Conservation (phyloP, 2,113 vertebrate species). For the Amphiprion percula region DNA sequence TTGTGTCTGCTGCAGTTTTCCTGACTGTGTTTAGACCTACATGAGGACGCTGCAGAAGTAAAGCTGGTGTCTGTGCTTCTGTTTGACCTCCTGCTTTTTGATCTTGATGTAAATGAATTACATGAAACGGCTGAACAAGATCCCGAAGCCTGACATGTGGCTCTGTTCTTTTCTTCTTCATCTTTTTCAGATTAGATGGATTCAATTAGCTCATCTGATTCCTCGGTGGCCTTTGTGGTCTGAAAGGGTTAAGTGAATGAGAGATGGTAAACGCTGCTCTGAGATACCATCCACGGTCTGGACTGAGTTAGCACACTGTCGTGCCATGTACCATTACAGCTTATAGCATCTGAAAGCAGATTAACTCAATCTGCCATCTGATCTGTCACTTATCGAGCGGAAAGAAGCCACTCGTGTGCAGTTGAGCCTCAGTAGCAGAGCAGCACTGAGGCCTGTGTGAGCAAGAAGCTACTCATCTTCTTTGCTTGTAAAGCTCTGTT, state of each 20-base stretch:
- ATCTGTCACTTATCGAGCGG: slow-evolving; percentile 39
- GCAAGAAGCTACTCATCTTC: slow-evolving; percentile 51
- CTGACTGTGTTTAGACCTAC: slow-evolving; percentile 25
- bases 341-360: slow-evolving; percentile 55
- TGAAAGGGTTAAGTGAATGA: slow-evolving; percentile 70
- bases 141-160: slow-evolving; percentile 63
- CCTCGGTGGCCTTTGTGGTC: slow-evolving; percentile 62
- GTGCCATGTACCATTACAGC: slow-evolving; percentile 31
- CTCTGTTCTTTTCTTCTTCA: slow-evolving; percentile 36
- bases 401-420: slow-evolving; percentile 26
- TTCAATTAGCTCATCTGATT: slow-evolving; percentile 70
- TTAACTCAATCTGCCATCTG: slow-evolving; percentile 56
- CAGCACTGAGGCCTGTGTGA: neutral
- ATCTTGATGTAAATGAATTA: slow-evolving; percentile 75
- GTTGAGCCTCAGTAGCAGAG: slow-evolving; percentile 30
- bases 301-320: slow-evolving; percentile 61
- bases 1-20: slow-evolving; percentile 5
- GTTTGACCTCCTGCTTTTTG: slow-evolving; percentile 62
- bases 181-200: slow-evolving; percentile 57
- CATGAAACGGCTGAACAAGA: slow-evolving; percentile 51
- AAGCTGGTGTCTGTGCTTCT: slow-evolving; percentile 41
- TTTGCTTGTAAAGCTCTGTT: slow-evolving; percentile 53
- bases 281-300: slow-evolving; percentile 62
- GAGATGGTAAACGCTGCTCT: slow-evolving; percentile 37
- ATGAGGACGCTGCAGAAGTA: neutral